Conservation (phyloP, 1,140 invertebrate species). For the Rhopalosiphum maidis region DNA sequence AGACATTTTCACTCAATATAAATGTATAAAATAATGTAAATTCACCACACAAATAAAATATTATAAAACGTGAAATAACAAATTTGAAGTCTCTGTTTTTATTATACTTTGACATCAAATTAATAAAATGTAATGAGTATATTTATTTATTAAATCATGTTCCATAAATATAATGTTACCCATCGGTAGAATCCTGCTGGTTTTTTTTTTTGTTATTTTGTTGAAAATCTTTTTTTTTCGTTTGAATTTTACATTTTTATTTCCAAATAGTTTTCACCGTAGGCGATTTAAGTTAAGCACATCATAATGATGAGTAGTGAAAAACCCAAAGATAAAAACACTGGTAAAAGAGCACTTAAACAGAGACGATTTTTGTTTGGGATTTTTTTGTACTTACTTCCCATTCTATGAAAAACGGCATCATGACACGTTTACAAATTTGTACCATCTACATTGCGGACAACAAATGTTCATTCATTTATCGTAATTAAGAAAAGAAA, state of each 20-base stretch:
- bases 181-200: neutral
- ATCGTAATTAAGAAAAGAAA: constrained; percentile 29
- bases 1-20: neutral
- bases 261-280: neutral
- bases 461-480: constrained; percentile 33
- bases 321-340: neutral
- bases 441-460: neutral
- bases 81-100: neutral
- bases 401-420: neutral
- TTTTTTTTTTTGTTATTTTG: neutral
- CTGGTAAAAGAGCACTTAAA: constrained; percentile 45
- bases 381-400: neutral
- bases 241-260: constrained; percentile 3
- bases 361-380: neutral
- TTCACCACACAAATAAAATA: neutral
- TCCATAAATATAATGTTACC: neutral
- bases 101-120: neutral
- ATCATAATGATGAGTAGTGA: constrained; percentile 23
- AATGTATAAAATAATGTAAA: neutral
- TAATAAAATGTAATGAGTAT: neutral
- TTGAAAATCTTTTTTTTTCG: neutral
- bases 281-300: constrained; percentile 26
- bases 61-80: neutral
- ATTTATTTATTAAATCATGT: neutral
- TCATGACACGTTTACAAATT: constrained; percentile 40